Conservation (phyloP, 2,113 vertebrate genomes). For the Genyomyrus donnyi region DNA sequence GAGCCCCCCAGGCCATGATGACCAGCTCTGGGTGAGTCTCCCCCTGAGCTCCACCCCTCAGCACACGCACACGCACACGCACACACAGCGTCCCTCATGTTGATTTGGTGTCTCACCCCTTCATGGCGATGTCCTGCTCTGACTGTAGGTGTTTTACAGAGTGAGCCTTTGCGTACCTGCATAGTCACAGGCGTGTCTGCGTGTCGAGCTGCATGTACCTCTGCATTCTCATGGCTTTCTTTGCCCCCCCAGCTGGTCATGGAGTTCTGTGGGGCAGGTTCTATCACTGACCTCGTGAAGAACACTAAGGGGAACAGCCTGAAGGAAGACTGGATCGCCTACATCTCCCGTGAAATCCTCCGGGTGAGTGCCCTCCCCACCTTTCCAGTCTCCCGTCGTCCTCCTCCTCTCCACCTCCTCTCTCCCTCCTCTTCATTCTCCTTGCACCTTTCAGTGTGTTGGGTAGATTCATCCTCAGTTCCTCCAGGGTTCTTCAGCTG, state of each 20-base stretch:
- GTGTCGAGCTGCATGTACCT: neutral
- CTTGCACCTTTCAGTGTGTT: neutral
- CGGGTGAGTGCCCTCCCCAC: slow-evolving; percentile 41
- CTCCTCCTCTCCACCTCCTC: neutral
- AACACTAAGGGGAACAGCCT: slow-evolving; percentile 96
- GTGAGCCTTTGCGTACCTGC: neutral
- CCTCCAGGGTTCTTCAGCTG: neutral
- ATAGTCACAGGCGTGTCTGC: neutral
- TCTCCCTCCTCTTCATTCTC: neutral
- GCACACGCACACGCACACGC: neutral
- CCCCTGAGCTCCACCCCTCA: neutral
- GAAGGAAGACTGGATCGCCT: slow-evolving; percentile 99
- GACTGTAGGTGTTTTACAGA: neutral
- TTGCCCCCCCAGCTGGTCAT: slow-evolving; percentile 77
- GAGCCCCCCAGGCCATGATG: slow-evolving; percentile 92
- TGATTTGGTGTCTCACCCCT: neutral
- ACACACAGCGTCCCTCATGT: neutral
- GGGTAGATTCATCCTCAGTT: neutral
- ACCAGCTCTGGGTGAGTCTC: slow-evolving; percentile 89
- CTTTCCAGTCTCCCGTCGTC: neutral
- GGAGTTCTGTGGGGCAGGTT: slow-evolving; percentile 97
- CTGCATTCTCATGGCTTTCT: neutral
- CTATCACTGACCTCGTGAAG: slow-evolving; percentile 97
- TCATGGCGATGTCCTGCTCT: neutral
- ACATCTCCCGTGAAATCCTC: slow-evolving; percentile 96